Evolutionary conservation across 2,888 invertebrate genomes (phyloP), one percentile per base, ranked within the genome.

Genomic region (Phyllotreta striolata): DNA sequence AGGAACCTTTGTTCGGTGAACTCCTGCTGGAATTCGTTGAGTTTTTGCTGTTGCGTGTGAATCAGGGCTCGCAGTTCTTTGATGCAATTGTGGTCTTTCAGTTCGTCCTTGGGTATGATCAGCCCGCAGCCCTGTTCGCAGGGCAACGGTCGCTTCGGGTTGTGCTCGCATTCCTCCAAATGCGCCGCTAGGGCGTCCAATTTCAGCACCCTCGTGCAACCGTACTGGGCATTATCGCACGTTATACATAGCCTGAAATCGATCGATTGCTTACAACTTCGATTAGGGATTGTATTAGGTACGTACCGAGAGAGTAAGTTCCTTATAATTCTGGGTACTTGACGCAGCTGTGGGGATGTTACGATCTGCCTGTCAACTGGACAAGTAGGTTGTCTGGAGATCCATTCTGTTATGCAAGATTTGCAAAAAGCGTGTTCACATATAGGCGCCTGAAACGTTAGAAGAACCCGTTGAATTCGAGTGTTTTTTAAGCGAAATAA

Each of bases 371-470:
- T 88, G 83, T 98, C 97, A 49, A 97, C 92, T 3, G 97, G 97
- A 79, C 97, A 98, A 39, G 94, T 96, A 12, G 94, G 95, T 80
- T 96, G 96, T 55, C 94, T 88, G 70, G 92, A 91, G 71, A 97
- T 88, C 97, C 97, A 98, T 83, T 96, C 95, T 67, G 92, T 92
- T 75, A 98, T 98, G 82, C 97, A 98, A 55, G 88, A 89, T 74
- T 91, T 89, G 81, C 97, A 98, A 83, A 97, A 98, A 62, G 96
- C 96, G 84, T 98, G 97, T 81, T 98, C 97, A 82, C 97, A 98
- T 74, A 90, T 89, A 55, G 95, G 95, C 59, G 96, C 96, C 96
- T 95, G 55, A 46, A 71, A 68, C n/a, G 12, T 49, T 10, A 6
- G 3, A 10, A 35, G 34, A 49, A 8, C 4, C 6, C 9, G 34